These are phyloP conservation scores for Notarius quadriscutis DNA, from an alignment of 2,113 vertebrate species.

Conservation along the genomic window DNA sequence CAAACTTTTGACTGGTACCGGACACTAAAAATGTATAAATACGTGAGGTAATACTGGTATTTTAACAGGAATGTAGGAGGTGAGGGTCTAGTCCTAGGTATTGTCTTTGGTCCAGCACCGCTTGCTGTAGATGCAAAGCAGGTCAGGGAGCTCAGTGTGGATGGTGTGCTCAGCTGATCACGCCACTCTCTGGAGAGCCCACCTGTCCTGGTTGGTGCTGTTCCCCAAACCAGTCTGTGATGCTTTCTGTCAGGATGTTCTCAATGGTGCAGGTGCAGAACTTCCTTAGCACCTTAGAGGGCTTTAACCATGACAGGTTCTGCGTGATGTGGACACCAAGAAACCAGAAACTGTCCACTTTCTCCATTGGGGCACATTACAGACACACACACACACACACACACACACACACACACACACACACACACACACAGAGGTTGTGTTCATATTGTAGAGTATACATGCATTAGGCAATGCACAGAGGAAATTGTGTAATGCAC, in stretches of 20 bases:
- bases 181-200: not conserved
- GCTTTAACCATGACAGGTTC: not conserved
- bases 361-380: not conserved
- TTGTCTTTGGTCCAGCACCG: not conserved
- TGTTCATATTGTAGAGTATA: not conserved
- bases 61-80: not conserved
- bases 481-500: constrained; percentile 2
- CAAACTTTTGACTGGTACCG: too few species aligned
- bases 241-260: not conserved
- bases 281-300: not conserved
- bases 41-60: not conserved
- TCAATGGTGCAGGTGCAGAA: not conserved
- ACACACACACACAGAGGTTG: not conserved
- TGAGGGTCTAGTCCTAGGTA: not conserved
- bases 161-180: not conserved
- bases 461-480: not conserved
- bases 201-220: not conserved
- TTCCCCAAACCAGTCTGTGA: not conserved
- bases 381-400: not conserved
- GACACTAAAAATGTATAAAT: too few species aligned
- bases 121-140: not conserved
- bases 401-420: not conserved
- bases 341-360: not conserved
- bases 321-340: not conserved
- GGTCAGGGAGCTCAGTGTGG: not conserved